phyloP scores from a whole-genome alignment of 2,797 vertebrate genomes.

The Galaxias olidus region DNA sequence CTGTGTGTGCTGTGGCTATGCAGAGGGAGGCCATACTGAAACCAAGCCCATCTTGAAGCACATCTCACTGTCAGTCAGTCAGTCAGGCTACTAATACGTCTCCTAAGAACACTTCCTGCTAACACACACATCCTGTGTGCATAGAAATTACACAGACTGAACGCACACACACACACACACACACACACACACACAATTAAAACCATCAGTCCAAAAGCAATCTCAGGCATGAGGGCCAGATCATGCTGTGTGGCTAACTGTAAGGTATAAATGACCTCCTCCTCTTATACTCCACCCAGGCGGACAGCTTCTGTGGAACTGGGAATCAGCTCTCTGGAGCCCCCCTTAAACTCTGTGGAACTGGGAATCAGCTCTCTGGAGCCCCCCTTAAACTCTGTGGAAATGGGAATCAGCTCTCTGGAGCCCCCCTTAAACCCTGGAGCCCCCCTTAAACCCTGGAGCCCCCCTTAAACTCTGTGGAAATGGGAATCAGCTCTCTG shows the following conservation, averaged over 20 bases:
- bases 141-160: background rate
- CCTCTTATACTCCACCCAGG: background rate
- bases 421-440: background rate
- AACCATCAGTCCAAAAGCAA: background rate
- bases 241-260: background rate
- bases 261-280: background rate
- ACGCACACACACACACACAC: constrained; percentile 6
- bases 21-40: constrained; percentile 42
- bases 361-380: no score
- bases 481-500: constrained; percentile 45
- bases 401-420: constrained; percentile 52
- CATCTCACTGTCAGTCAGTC: constrained; percentile 8
- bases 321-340: no score
- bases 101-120: background rate
- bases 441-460: no score
- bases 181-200: constrained; percentile 2
- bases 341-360: constrained; percentile 42
- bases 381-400: no score
- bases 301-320: constrained; percentile 22
- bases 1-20: constrained; percentile 41
- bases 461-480: no score
- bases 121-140: background rate
- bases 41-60: constrained; percentile 32
- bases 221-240: background rate
- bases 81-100: background rate